These are phyloP conservation scores for Drosophila pegasa DNA, from an alignment of 2,888 invertebrate genomes.

Conservation along the genomic window DNA sequence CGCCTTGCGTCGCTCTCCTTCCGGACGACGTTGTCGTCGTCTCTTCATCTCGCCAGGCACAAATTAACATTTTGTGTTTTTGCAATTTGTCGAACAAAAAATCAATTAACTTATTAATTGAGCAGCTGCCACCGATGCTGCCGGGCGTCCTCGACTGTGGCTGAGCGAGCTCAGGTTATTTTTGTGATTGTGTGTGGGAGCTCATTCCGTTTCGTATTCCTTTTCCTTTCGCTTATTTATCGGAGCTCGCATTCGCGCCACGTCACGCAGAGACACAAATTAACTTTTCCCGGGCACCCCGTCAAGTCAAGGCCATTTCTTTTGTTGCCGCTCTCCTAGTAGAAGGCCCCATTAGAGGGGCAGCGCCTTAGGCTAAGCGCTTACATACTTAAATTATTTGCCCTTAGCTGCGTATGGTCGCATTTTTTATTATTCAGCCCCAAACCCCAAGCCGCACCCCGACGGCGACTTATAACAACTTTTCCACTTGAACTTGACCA, in stretches of 20 bases:
- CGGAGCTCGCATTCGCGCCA: conserved; percentile 34
- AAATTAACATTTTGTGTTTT: conserved; percentile 48
- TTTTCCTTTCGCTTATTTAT: conserved; percentile 29
- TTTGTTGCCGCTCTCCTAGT: conserved; percentile 1
- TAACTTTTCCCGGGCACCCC: conserved; percentile 46
- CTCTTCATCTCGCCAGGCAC: background rate
- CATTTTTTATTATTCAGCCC: conserved; percentile 39
- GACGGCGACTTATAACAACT: conserved; percentile 60
- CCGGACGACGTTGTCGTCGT: background rate
- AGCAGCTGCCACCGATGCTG: conserved; percentile 25
- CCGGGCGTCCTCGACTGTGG: background rate
- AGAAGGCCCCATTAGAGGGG: background rate
- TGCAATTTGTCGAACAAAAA: conserved; percentile 47
- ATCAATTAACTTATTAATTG: conserved; percentile 72
- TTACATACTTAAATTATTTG: conserved; percentile 69
- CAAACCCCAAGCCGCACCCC: background rate
- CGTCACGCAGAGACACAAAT: conserved; percentile 56
- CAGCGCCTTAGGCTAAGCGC: conserved; percentile 34
- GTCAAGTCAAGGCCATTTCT: conserved; percentile 27
- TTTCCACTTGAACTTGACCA: conserved; percentile 69
- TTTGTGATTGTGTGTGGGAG: background rate
- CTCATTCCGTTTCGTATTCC: too few relatives aligned
- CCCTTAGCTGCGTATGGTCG: conserved; percentile 36
- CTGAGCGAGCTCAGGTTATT: conserved; percentile 1
- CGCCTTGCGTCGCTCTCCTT: background rate